Percentiles rank a stretch among this genome's conserved stretches.
These are phyloP conservation scores for Parasteatoda lunata DNA, from an alignment of 2,888 invertebrate genomes.

Conservation along the genomic window DNA sequence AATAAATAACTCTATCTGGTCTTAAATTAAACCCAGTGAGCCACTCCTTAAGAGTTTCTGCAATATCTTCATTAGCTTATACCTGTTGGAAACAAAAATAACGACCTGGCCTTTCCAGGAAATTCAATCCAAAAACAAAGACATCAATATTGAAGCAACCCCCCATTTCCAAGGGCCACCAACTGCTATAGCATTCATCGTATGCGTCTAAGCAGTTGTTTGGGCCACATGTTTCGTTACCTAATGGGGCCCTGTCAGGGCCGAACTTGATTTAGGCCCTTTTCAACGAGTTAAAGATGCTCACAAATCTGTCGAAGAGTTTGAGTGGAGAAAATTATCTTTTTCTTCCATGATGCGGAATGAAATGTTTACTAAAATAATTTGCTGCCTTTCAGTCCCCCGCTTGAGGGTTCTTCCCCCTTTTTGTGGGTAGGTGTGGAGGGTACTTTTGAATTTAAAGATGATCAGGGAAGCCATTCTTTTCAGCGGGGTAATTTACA, in stretches of 20 bases:
- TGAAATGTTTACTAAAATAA: conserved; percentile 65
- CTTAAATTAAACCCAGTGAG: no score
- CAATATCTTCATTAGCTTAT: no score
- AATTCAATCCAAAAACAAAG: conserved; percentile 32
- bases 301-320: conserved; percentile 57
- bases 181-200: conserved; percentile 57
- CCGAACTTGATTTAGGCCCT: conserved; percentile 49
- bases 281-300: conserved; percentile 64
- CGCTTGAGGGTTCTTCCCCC: neutral
- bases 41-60: no score
- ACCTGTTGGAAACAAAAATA: neutral
- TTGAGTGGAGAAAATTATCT: conserved; percentile 33
- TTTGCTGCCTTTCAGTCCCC: conserved; percentile 42
- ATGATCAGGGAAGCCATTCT: conserved; percentile 38
- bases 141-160: conserved; percentile 47
- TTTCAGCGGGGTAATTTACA: conserved; percentile 46
- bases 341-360: conserved; percentile 28
- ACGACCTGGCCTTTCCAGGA: neutral
- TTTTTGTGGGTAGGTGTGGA: conserved; percentile 41
- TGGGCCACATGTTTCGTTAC: conserved; percentile 57
- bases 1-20: no score
- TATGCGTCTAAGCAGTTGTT: conserved; percentile 50
- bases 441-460: conserved; percentile 42
- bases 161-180: conserved; percentile 36
- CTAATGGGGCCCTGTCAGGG: conserved; percentile 63